A percentile compares a stretch with the other conserved stretches of the same genome.
These are phyloP conservation scores for Orientallactaga bullata DNA, from an alignment of 2,113 vertebrate genomes.

Conservation along the genomic window DNA sequence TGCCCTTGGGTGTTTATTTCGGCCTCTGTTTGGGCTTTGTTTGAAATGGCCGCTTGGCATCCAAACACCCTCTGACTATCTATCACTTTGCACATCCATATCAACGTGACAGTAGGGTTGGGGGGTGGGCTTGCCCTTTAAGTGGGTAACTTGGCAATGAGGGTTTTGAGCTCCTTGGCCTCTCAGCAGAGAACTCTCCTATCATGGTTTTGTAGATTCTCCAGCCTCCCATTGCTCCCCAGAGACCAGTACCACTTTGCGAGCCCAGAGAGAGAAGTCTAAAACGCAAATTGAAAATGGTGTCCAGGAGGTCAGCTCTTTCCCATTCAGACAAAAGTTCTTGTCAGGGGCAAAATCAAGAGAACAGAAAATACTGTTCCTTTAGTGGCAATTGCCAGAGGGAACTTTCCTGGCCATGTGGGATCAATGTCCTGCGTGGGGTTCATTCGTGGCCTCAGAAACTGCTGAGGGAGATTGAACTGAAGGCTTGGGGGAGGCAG, in stretches of 20 bases:
- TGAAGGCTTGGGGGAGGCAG: slow-evolving; percentile 2
- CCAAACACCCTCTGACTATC: background rate
- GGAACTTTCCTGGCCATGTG: slow-evolving; percentile 53
- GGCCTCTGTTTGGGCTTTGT: background rate
- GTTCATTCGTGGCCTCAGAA: background rate
- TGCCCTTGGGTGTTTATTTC: background rate
- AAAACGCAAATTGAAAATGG: background rate
- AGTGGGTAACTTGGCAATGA: background rate
- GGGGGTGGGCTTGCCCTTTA: accelerated
- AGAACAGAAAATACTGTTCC: background rate
- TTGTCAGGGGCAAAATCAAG: slow-evolving; percentile 16
- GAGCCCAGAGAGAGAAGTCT: background rate
- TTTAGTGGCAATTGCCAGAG: slow-evolving; percentile 50
- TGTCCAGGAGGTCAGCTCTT: background rate
- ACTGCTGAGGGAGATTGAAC: background rate
- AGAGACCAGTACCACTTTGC: accelerated
- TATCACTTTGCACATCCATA: background rate
- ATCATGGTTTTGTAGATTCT: no score
- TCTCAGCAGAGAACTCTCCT: background rate
- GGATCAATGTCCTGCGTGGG: background rate
- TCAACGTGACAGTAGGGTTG: accelerated
- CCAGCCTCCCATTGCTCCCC: background rate
- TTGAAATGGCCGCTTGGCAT: accelerated
- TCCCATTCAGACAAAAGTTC: background rate
- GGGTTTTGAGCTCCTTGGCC: background rate